Percentiles rank a stretch among this genome's conserved stretches.
Conservation (phyloP, 2,797 vertebrate genomes). For the Scolopax rusticola region DNA sequence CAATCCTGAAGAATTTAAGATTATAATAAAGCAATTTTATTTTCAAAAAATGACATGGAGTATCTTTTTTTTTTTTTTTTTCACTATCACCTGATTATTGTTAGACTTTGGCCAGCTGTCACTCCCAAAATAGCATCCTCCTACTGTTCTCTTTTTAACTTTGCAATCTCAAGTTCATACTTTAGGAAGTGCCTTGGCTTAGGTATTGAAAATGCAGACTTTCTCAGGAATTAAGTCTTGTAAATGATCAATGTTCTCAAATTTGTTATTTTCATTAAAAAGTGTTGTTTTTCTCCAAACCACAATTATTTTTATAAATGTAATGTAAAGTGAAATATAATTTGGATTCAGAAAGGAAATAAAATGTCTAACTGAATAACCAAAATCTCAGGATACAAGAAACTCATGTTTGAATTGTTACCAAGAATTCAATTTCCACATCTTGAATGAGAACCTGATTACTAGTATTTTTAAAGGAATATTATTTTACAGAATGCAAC, state of each 20-base stretch:
- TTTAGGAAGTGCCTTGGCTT: not conserved
- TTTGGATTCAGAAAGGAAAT: not conserved
- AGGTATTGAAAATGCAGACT: not conserved
- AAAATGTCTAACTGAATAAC: not conserved
- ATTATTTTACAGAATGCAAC: not conserved
- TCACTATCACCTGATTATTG: not conserved
- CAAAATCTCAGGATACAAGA: not conserved
- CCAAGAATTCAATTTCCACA: not conserved
- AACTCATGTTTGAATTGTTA: not conserved
- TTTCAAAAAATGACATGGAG: not conserved
- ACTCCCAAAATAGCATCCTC: not conserved
- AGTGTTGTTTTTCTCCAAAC: not conserved
- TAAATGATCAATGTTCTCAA: not conserved
- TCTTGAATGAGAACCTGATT: fast-evolving
- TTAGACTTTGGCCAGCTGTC: not conserved
- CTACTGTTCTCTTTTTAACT: not conserved
- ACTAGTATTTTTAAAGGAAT: not conserved
- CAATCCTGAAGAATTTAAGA: not conserved
- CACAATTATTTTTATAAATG: not conserved
- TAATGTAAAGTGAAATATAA: not conserved
- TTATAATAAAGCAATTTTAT: not conserved
- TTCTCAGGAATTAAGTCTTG: not conserved
- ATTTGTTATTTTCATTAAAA: not conserved
- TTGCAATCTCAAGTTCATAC: not conserved
- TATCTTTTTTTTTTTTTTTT: not conserved